Base-by-base conservation (phyloP, 2,113 vertebrate genomes). In the Oostethus manadensis region DNA sequence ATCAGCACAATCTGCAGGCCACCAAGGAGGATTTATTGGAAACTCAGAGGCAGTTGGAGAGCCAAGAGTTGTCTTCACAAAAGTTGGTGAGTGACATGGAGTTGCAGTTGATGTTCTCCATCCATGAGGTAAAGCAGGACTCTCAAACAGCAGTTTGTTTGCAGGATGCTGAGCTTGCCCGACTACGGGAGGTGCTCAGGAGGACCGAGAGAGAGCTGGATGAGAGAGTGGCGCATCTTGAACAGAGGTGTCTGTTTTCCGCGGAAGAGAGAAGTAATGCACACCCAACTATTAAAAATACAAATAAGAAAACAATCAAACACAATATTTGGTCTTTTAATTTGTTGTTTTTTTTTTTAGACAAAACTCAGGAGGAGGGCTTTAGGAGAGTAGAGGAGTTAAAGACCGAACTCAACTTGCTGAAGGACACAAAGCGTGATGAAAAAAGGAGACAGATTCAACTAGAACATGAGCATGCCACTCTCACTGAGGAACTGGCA, bases 261-360 rank as follows among this genome's bases (percentile, higher is more conserved):
- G 89, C 94, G 68, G 80, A 91, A 38, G 92, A 96, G 68, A 92
- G 92, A 88, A 92, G 96, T 98, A 64, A n/a, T n/a, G 77, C 62
- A 22, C 6, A 20, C 35, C 17, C 6, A 13, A 6, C 6, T 1
- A 11, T 20, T 1, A 33, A 33, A 8, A 6, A 2, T 43, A 10
- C 38, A 42, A 42, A 13, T 14, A 14, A 42, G 3, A 13, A 54
- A 29, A 29, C 13, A 15, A 38, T 8, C 9, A 35, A 11, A 55
- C 26, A 29, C 3, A 20, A 35, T 21, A 42, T 18, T 7, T 14
- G 6, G 0, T 15, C 29, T 29, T 16, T 60, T 15, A 50, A 18
- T 49, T 13, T 42, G 6, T 60, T 6, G 21, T 10, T 51, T 40
- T 3, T 49, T 16, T 22, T 45, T 64, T 55, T 57, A 90, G 89